A percentile compares a stretch with the other conserved stretches of the same genome.
These are phyloP conservation scores for Lophotriccus pileatus DNA, from an alignment of 2,797 vertebrate genomes.

Conservation along the genomic window DNA sequence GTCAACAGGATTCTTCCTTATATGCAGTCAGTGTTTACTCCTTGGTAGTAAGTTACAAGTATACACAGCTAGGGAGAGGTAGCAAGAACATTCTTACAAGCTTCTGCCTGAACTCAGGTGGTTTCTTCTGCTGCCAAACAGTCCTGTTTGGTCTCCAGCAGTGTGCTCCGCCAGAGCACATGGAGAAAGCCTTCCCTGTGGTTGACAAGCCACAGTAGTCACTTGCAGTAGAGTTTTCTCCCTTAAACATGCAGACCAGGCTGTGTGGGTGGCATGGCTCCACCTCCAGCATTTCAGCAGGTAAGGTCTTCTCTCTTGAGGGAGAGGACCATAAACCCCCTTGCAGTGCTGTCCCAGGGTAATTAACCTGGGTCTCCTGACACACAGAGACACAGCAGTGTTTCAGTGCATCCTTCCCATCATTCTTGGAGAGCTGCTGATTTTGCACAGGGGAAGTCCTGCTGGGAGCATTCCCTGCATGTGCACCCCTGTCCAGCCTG, in stretches of 20 bases:
- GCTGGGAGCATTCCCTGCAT: fast-evolving
- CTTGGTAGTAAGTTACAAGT: neutral
- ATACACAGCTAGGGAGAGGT: neutral
- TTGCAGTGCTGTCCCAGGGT: neutral
- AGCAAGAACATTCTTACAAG: neutral
- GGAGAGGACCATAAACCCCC: neutral
- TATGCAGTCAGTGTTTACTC: neutral
- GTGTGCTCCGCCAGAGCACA: fast-evolving
- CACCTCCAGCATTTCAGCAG: neutral
- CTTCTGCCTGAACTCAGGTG: neutral
- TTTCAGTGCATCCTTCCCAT: neutral
- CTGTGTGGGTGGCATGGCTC: fast-evolving
- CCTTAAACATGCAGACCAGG: neutral
- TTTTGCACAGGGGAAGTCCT: neutral
- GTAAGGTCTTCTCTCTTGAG: fast-evolving
- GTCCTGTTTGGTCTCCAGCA: neutral
- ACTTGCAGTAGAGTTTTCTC: neutral
- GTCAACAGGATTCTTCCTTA: neutral
- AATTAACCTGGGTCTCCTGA: neutral
- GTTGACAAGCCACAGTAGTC: neutral
- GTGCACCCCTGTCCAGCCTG: neutral
- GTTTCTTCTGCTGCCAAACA: neutral
- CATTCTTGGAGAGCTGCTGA: neutral
- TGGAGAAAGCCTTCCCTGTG: fast-evolving
- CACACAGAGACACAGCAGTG: fast-evolving